These are phyloP conservation scores for Scopus umbretta DNA, from an alignment of 2,113 vertebrate genomes.

Conservation along the genomic window DNA sequence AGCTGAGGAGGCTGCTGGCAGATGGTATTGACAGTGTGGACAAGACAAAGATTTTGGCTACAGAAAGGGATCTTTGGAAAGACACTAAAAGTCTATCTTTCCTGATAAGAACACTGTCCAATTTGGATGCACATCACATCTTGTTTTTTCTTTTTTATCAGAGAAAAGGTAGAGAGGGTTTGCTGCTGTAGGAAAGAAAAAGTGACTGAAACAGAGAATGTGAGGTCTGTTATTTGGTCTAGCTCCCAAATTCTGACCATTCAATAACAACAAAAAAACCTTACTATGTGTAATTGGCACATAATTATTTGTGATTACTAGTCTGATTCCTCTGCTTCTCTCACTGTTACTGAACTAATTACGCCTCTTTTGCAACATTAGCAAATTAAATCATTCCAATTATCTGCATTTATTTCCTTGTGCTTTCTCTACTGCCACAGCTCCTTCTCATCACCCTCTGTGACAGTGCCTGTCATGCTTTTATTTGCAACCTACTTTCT, in stretches of 20 bases:
- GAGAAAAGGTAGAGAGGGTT: slow-evolving; percentile 20
- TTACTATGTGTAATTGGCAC: slow-evolving; percentile 55
- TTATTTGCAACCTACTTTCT: slow-evolving; percentile 11
- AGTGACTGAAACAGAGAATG: neutral
- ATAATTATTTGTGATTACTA: slow-evolving; percentile 67
- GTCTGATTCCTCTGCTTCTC: slow-evolving; percentile 58
- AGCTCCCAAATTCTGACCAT: slow-evolving; percentile 40
- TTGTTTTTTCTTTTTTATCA: neutral
- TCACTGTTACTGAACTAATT: slow-evolving; percentile 68
- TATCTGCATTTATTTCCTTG: slow-evolving; percentile 57
- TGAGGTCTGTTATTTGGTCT: slow-evolving; percentile 44
- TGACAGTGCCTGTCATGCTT: slow-evolving; percentile 16
- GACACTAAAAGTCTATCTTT: slow-evolving; percentile 56
- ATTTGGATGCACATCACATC: slow-evolving; percentile 37
- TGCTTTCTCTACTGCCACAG: slow-evolving; percentile 29
- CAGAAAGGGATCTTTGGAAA: slow-evolving; percentile 62
- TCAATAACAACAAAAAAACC: slow-evolving; percentile 43
- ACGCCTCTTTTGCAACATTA: slow-evolving; percentile 65
- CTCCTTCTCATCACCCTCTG: slow-evolving; percentile 16
- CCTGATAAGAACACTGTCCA: slow-evolving; percentile 6
- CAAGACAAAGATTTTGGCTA: slow-evolving; percentile 70
- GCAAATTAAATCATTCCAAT: slow-evolving; percentile 69
- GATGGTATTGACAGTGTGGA: slow-evolving; percentile 76
- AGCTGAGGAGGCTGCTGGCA: slow-evolving; percentile 69
- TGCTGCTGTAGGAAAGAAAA: neutral